phyloP scores from a whole-genome alignment of 2,888 invertebrate genomes.

The Caenorhabditis sp. region DNA sequence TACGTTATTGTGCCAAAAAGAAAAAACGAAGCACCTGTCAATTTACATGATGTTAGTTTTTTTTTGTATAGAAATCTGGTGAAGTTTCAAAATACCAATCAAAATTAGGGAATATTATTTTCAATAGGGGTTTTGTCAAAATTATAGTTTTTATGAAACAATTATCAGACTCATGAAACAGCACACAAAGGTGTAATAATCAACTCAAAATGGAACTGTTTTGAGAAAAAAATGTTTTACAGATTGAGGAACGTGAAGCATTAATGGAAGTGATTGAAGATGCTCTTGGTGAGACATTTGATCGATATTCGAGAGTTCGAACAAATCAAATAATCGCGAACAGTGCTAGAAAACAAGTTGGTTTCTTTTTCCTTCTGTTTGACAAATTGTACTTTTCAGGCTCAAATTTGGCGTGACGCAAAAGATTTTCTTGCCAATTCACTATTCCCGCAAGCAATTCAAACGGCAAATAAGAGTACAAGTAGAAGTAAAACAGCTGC shows the following conservation, averaged over 20 bases:
- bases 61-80: too few species aligned
- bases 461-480: slow-evolving; percentile 55
- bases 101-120: too few species aligned
- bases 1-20: slow-evolving; percentile 34
- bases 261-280: slow-evolving; percentile 63
- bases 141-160: too few species aligned
- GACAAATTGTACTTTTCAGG: slow-evolving; percentile 27
- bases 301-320: slow-evolving; percentile 60
- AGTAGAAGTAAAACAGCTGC: slow-evolving; percentile 39
- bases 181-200: too few species aligned
- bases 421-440: slow-evolving; percentile 63
- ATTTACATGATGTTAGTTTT: slow-evolving; percentile 26
- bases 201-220: too few species aligned
- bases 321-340: slow-evolving; percentile 65
- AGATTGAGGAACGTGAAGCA: slow-evolving; percentile 59
- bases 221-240: too few species aligned
- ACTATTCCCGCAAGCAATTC: slow-evolving; percentile 62
- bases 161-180: too few species aligned
- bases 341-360: slow-evolving; percentile 63
- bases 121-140: too few species aligned
- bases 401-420: slow-evolving; percentile 66
- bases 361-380: background rate
- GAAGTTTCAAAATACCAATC: too few species aligned
- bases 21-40: slow-evolving; percentile 34
- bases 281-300: slow-evolving; percentile 67